Conservation (phyloP, 2,113 vertebrate genomes). For the Seriola aureovittata region DNA sequence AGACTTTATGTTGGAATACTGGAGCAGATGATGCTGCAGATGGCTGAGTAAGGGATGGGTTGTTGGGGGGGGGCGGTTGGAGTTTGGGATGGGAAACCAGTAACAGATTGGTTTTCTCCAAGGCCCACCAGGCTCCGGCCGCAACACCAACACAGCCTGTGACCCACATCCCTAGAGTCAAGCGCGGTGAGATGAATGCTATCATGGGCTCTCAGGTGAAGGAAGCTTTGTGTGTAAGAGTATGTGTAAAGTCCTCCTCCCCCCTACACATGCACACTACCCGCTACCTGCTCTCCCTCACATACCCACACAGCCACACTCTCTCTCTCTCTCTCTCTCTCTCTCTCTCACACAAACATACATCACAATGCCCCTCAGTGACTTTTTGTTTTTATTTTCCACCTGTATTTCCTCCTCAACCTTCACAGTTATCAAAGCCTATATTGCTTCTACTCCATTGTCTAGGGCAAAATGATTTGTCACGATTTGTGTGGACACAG, state of each 20-base stretch:
- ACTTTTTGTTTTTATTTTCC: slow-evolving; percentile 65
- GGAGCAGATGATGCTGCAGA: slow-evolving; percentile 73
- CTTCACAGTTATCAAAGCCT: slow-evolving; percentile 74
- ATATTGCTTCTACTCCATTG: slow-evolving; percentile 70
- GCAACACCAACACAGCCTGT: slow-evolving; percentile 46
- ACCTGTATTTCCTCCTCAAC: slow-evolving; percentile 61
- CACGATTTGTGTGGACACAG: slow-evolving; percentile 75
- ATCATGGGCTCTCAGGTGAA: slow-evolving; percentile 30
- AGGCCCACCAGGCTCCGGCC: slow-evolving; percentile 55
- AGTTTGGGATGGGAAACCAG: slow-evolving; percentile 31
- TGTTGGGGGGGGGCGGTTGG: slow-evolving; percentile 11
- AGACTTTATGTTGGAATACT: slow-evolving; percentile 36
- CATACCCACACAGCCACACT: not conserved
- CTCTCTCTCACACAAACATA: slow-evolving; percentile 1
- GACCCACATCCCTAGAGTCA: slow-evolving; percentile 51
- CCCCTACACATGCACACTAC: slow-evolving; percentile 12
- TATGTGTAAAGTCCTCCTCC: slow-evolving; percentile 26
- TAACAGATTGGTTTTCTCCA: slow-evolving; percentile 44
- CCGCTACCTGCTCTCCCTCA: not conserved
- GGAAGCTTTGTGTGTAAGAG: slow-evolving; percentile 39
- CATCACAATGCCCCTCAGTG: not conserved
- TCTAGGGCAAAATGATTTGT: slow-evolving; percentile 79
- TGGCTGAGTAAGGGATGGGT: slow-evolving; percentile 55
- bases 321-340: not conserved
- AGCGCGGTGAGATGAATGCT: slow-evolving; percentile 12